Base-by-base conservation (phyloP, 2,797 vertebrate species). In the Girardinus metallicus region DNA sequence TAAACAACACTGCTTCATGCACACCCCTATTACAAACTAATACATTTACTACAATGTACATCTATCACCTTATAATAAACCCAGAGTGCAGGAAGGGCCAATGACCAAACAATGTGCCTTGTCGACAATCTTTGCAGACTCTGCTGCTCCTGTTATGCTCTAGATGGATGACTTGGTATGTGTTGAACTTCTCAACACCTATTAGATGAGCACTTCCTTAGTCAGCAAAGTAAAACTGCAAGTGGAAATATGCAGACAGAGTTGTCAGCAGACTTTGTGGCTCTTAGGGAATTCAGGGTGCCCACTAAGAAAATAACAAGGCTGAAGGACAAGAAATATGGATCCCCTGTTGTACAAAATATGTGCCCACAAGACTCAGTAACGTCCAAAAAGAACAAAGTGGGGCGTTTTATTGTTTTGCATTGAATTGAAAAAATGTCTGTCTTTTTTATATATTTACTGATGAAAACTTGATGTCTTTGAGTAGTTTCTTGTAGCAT, bases 181-280 rank as follows among this genome's bases (percentile, higher is more conserved):
- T 77, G 64, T 82, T 76, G 57, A 83, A 86, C 81, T 84, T 77
- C 81, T 78, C 80, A 81, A 72, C 82, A 73, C 74, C 72, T 77
- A 77, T 75, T 77, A 87, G 41, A 84, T 64, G 16, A 85, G 43
- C 79, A 87, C 47, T 57, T 81, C 57, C 82, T 51, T 29, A 80
- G 82, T 92, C 91, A 91, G 91, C 89, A 90, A 83, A 88, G 60
- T 68, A 78, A 87, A 92, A 81, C 74, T 88, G 80, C 84, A 87
- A 83, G 16, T 73, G 39, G 81, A 85, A 78, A 29, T 77, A 44
- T 71, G 51, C 80, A 83, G 72, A 85, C 74, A 75, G 47, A 79
- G 78, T 80, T 84, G 85, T 84, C 80, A 85, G 82, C 74, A 83
- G 68, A 72, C 85, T 80, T 82, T 85, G 77, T 66, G 75, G 53